phyloP scores from a whole-genome alignment of 2,888 invertebrate species.

The Chesias legatella region DNA sequence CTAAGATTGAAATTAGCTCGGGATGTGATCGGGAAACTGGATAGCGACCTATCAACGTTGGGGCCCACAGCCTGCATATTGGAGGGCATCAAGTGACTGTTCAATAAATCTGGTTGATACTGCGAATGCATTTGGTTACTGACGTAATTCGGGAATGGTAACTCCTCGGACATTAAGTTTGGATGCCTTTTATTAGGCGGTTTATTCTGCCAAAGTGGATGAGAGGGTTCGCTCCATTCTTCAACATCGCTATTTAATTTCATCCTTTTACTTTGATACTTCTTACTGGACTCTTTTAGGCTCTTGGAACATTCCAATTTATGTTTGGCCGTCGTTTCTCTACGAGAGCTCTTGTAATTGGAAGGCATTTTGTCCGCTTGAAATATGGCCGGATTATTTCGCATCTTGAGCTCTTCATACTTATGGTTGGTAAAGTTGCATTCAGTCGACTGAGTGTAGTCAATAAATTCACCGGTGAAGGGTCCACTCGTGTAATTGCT shows the following conservation, averaged over 20 bases:
- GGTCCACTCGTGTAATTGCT: constrained; percentile 62
- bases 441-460: constrained; percentile 67
- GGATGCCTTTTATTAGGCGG: constrained; percentile 53
- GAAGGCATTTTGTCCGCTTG: constrained; percentile 58
- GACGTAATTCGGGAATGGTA: constrained; percentile 65
- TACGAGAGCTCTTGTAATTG: constrained; percentile 58
- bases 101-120: constrained; percentile 69
- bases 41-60: constrained; percentile 56
- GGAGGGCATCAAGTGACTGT: constrained; percentile 64
- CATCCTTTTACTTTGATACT: constrained; percentile 65
- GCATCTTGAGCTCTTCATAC: constrained; percentile 69
- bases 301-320: constrained; percentile 69
- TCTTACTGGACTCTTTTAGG: constrained; percentile 62
- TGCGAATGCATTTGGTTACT: constrained; percentile 67
- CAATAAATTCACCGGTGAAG: constrained; percentile 66
- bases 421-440: constrained; percentile 70
- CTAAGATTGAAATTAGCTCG: constrained; percentile 90
- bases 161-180: constrained; percentile 61
- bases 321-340: constrained; percentile 68
- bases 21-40: constrained; percentile 64
- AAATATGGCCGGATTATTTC: constrained; percentile 54
- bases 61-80: constrained; percentile 61
- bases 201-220: constrained; percentile 69
- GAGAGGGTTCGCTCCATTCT: constrained; percentile 64
- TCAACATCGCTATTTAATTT: constrained; percentile 61